These are phyloP conservation scores for Smutsia gigantea DNA, from an alignment of 2,797 vertebrate species.

Conservation along the genomic window DNA sequence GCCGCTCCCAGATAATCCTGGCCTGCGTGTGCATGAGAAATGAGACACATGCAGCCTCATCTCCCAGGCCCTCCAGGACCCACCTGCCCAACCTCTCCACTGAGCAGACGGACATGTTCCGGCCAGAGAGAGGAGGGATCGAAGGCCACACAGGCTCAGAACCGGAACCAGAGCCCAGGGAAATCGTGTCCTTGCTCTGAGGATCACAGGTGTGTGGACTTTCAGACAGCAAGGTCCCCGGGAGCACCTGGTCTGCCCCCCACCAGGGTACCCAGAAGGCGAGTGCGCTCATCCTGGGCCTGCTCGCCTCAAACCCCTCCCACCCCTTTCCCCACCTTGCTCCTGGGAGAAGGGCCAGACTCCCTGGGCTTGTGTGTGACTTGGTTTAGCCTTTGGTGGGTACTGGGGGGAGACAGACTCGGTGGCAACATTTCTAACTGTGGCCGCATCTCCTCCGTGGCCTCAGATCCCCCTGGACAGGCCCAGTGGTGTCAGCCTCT, in stretches of 20 bases:
- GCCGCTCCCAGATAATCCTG: neutral
- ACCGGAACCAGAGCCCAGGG: neutral
- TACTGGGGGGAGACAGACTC: neutral
- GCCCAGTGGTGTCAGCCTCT: neutral
- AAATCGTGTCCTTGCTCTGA: neutral
- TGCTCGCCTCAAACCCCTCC: neutral
- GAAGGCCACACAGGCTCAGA: neutral
- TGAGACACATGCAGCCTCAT: neutral
- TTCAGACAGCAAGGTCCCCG: neutral
- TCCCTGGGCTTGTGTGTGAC: neutral
- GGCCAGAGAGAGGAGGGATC: neutral
- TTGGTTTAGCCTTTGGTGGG: neutral
- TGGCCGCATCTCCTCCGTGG: neutral
- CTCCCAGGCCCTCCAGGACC: neutral
- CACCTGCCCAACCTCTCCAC: neutral
- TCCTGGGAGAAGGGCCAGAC: neutral
- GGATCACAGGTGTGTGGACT: neutral
- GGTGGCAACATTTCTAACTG: neutral
- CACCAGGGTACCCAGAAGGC: neutral
- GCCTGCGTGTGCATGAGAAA: neutral
- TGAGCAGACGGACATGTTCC: neutral
- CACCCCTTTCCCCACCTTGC: neutral
- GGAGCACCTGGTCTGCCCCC: neutral
- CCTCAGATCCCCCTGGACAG: neutral
- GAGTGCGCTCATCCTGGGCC: neutral